A percentile compares a stretch with the other conserved stretches of the same genome.
Conservation (phyloP, 2,888 invertebrate species). For the Eupithecia centaureata region DNA sequence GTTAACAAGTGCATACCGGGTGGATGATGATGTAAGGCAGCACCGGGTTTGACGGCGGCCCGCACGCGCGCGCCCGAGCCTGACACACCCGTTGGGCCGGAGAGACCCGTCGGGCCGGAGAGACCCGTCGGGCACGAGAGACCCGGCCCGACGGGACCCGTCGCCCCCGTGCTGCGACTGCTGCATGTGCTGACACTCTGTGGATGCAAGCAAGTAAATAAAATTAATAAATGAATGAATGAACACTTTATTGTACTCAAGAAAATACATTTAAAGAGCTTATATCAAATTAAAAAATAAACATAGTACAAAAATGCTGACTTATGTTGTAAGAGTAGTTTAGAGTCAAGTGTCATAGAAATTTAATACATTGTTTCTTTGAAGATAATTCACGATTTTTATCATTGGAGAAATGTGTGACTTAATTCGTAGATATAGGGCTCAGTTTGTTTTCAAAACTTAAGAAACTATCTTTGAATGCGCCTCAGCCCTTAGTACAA, state of each 20-base stretch:
- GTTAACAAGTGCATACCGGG: constrained; percentile 60
- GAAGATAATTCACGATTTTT: neutral
- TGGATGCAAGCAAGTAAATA: no score
- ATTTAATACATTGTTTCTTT: no score
- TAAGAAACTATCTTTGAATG: no score
- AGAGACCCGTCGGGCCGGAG: neutral
- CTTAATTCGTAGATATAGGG: neutral
- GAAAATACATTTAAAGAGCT: no score
- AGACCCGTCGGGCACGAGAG: neutral
- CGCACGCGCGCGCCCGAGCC: constrained; percentile 56
- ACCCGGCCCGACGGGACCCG: constrained; percentile 20
- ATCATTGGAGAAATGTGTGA: neutral
- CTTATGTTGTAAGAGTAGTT: neutral
- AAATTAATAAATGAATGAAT: no score
- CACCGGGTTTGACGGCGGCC: constrained; percentile 67
- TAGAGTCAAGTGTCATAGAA: no score
- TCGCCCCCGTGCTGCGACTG: constrained; percentile 42
- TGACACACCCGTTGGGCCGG: constrained; percentile 30
- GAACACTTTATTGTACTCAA: no score
- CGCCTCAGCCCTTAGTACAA: no score
- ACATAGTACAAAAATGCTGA: no score
- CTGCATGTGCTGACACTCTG: constrained; percentile 47
- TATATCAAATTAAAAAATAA: no score
- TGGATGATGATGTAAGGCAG: constrained; percentile 72
- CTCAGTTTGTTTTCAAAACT: neutral